Base-by-base conservation (phyloP, 2,888 invertebrate genomes). In the Ethmia dodecea region DNA sequence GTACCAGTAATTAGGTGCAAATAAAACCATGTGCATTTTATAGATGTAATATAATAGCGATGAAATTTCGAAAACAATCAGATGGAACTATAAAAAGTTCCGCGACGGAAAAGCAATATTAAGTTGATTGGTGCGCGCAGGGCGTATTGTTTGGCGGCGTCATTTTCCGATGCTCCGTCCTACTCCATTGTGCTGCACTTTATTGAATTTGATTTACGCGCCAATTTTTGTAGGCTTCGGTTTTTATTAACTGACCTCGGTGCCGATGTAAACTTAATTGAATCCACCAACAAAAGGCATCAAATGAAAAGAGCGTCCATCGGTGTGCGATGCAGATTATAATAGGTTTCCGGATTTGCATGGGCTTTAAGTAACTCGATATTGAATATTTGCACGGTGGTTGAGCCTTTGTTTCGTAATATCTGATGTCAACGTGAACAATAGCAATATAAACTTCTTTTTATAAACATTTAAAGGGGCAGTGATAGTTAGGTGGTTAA, bases 171-270 rank as follows among this genome's bases (percentile, higher is more conserved):
- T 57, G 66, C 52, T 52, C 60, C 54, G 59, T 61, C 55, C 62
- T 59, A 43, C 58, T 53, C 72, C 63, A 75, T 83, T 80, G 81
- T 80, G 56, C 67, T 66, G 69, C 70, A 74, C 61, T 86, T 81
- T 79, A 84, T 83, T 81, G 74, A 79, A 79, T 80, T 81, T 83
- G 83, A 84, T 83, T 83, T 81, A 81, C 79, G 79, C 69, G 65
- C 66, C 80, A 79, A 78, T 83, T 83, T 83, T 79, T 80, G 71
- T 77, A 73, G 77, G 80, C 75, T 81, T 79, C 72, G 77, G 81
- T 81, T 84, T 83, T 84, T 80, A 81, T 79, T 78, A 81, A 83
- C 83, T 80, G 81, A 86, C 84, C 84, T 79, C 83, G 72, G 78
- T 62, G 78, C 73, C 73, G 78, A 73, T 84, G 84, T 86, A 83